Evolutionary conservation across 1,140 invertebrate species (phyloP).

Genomic region (Lysiphlebus fabarum): DNA sequence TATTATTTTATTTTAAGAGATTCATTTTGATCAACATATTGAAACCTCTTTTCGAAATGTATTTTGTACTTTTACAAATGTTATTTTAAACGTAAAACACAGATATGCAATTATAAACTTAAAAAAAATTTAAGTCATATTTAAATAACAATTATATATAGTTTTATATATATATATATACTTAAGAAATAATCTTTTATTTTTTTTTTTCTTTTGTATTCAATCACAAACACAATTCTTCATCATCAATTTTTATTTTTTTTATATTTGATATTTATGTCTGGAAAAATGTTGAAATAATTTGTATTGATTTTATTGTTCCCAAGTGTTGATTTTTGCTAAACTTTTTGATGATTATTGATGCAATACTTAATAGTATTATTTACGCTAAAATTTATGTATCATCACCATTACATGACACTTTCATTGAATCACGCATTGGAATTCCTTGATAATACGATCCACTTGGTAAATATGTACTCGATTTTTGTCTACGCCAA

Average conservation of each 20-base stretch:
- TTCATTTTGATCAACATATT: too few relatives aligned
- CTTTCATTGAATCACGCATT: constrained; percentile 25
- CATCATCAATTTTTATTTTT: constrained; percentile 12
- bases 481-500: constrained; percentile 31
- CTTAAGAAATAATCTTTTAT: too few relatives aligned
- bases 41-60: too few relatives aligned
- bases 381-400: background rate
- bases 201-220: constrained; percentile 1
- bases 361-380: constrained; percentile 16
- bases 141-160: too few relatives aligned
- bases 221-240: constrained; percentile 32
- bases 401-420: constrained; percentile 22
- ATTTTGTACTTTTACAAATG: too few relatives aligned
- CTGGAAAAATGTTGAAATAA: constrained; percentile 33
- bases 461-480: constrained; percentile 24
- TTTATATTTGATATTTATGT: constrained; percentile 27
- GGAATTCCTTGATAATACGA: constrained; percentile 31
- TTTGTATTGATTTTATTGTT: constrained; percentile 22
- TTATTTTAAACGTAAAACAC: too few relatives aligned
- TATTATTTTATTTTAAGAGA: too few relatives aligned
- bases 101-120: too few relatives aligned
- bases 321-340: constrained; percentile 14
- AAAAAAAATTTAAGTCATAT: too few relatives aligned
- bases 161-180: too few relatives aligned
- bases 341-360: constrained; percentile 19